Evolutionary conservation across 2,113 vertebrate species (phyloP), one percentile per base, ranked within the genome.

Genomic region (Copsychus sechellarum): DNA sequence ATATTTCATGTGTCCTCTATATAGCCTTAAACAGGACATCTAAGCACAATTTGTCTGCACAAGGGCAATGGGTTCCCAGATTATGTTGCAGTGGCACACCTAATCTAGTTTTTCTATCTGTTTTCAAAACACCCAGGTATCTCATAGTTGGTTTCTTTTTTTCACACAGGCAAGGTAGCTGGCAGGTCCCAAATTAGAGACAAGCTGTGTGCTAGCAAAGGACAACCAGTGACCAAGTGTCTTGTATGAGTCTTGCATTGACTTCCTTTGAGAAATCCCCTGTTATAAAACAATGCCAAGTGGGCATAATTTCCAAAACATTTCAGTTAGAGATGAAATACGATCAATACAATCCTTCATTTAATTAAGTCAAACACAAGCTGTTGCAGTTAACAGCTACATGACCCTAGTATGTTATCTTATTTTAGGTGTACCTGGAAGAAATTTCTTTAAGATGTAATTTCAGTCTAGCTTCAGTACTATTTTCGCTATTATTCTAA

Each of bases 341-440:
- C 2, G 4, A 70, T 48, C 40, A 76, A 13, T 67, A 38, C 6
- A 14, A 22, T 90, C 15, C 43, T 50, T 70, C 48, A 40, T 51
- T 31, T 73, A 57, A 53, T 34, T 82, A 88, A 96, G 91, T 76
- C 53, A 65, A 95, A 87, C 42, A 51, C 81, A 91, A 88, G 85
- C 43, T 94, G 54, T 62, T 90, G 54, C 48, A 69, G 38, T 56
- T 65, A 92, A 58, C 14, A 82, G 74, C 64, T 93, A 62, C 14
- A 10, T 85, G 56, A 80, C 45, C 28, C 26, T 76, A 43, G 21
- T 45, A 23, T 47, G 54, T 86, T 38, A 92, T 18, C 86, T 87
- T 93, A 47, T 73, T 84, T 57, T 48, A 83, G 17, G 42, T 77
- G 29, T 72, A 54, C 23, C 74, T 85, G 36, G 12, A 80, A 93